Conservation (phyloP, 2,888 invertebrate species). For the Scrobipalpa atriplicella region DNA sequence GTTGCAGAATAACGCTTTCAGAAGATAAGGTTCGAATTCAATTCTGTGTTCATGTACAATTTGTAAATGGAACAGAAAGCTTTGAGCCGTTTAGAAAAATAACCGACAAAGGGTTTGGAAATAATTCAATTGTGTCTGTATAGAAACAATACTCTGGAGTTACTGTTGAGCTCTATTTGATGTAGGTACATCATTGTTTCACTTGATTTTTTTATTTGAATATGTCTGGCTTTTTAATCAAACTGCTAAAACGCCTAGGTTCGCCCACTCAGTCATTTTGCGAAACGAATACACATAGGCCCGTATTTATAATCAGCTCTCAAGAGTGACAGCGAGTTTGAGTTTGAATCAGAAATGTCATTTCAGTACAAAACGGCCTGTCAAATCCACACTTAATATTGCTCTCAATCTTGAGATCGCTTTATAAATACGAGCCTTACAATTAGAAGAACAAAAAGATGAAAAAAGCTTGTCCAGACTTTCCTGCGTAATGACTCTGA, state of each 20-base stretch:
- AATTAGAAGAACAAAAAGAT: neutral
- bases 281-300: too few relatives aligned
- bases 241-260: neutral
- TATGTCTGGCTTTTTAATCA: conserved; percentile 1
- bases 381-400: too few relatives aligned
- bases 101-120: conserved; percentile 15
- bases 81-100: conserved; percentile 4
- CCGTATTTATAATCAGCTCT: too few relatives aligned
- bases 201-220: neutral
- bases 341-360: too few relatives aligned
- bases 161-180: neutral
- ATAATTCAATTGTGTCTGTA: conserved; percentile 2
- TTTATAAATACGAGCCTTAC: too few relatives aligned
- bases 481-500: neutral
- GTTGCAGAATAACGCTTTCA: conserved; percentile 24
- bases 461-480: neutral
- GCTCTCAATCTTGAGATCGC: too few relatives aligned
- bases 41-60: conserved; percentile 21
- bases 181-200: neutral
- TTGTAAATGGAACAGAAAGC: conserved; percentile 18
- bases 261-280: neutral
- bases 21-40: conserved; percentile 21
- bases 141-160: neutral
- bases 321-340: too few relatives aligned
- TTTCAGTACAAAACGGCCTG: too few relatives aligned